These are phyloP conservation scores for Polyommatus iphigenia DNA, from an alignment of 2,888 invertebrate species.

Conservation along the genomic window DNA sequence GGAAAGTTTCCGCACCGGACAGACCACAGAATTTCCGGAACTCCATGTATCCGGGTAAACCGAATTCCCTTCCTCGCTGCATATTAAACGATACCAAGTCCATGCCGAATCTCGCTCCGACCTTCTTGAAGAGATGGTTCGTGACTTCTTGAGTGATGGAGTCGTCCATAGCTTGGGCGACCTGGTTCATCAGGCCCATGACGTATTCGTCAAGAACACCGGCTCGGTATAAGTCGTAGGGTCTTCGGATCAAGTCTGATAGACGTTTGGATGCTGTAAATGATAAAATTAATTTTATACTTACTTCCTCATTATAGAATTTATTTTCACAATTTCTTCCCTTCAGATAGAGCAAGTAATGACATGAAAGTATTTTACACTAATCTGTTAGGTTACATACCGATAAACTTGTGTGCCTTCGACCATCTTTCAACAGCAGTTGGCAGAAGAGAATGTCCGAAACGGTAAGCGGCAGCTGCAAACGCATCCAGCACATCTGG, in stretches of 20 bases:
- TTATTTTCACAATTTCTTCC: no score
- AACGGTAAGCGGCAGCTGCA: constrained; percentile 94
- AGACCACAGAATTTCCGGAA: constrained; percentile 95
- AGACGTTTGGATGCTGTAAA: constrained; percentile 89
- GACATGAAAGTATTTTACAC: background rate
- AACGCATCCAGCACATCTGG: constrained; percentile 94
- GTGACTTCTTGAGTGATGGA: constrained; percentile 95
- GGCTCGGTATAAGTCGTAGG: constrained; percentile 93
- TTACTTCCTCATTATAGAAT: no score
- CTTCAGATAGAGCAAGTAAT: no score
- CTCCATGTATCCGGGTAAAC: constrained; percentile 95
- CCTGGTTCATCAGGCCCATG: constrained; percentile 96
- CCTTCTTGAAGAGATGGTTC: constrained; percentile 94
- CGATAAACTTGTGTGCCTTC: constrained; percentile 96
- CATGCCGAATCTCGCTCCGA: constrained; percentile 88
- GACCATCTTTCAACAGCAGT: constrained; percentile 96
- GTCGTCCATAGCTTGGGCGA: constrained; percentile 97
- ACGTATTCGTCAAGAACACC: constrained; percentile 95
- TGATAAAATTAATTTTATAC: constrained; percentile 6
- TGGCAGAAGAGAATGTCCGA: constrained; percentile 93
- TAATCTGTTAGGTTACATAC: constrained; percentile 65
- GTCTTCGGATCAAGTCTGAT: constrained; percentile 92
- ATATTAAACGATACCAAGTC: constrained; percentile 96
- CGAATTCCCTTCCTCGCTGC: constrained; percentile 95
- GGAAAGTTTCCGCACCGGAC: constrained; percentile 87